Percentiles rank a stretch among this genome's conserved stretches.
Conservation (phyloP, 2,888 invertebrate species). For the Hemistola chrysoprasaria region DNA sequence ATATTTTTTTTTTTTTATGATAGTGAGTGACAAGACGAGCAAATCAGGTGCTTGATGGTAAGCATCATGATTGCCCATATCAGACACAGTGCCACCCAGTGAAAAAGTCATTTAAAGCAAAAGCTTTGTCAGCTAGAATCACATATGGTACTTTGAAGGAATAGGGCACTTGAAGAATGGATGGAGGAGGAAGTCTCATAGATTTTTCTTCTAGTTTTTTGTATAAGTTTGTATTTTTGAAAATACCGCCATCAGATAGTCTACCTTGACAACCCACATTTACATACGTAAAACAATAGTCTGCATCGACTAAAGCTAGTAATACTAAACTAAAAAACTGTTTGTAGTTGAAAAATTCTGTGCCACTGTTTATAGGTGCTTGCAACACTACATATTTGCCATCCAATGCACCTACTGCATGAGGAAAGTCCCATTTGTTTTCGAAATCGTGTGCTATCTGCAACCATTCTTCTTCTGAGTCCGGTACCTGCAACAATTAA, state of each 20-base stretch:
- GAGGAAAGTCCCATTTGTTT: conserved; percentile 16
- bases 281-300: conserved; percentile 32
- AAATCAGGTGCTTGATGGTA: too few relatives aligned
- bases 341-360: conserved; percentile 6
- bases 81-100: too few relatives aligned
- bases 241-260: conserved; percentile 10
- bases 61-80: too few relatives aligned
- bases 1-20: too few relatives aligned
- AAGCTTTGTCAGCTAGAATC: conserved; percentile 23
- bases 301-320: conserved; percentile 39
- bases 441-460: conserved; percentile 5
- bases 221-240: not conserved
- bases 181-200: not conserved
- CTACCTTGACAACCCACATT: conserved; percentile 18
- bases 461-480: conserved; percentile 15
- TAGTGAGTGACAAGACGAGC: too few relatives aligned
- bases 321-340: conserved; percentile 37
- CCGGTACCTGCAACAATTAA: conserved; percentile 20
- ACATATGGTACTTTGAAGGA: conserved; percentile 12
- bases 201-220: not conserved
- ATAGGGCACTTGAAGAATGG: conserved; percentile 12
- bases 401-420: conserved; percentile 22
- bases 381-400: conserved; percentile 25
- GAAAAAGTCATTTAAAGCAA: conserved; percentile 26
- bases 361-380: conserved; percentile 11